Conservation (phyloP, 92 coral and sea anemone species). For the Galaxea fascicularis region DNA sequence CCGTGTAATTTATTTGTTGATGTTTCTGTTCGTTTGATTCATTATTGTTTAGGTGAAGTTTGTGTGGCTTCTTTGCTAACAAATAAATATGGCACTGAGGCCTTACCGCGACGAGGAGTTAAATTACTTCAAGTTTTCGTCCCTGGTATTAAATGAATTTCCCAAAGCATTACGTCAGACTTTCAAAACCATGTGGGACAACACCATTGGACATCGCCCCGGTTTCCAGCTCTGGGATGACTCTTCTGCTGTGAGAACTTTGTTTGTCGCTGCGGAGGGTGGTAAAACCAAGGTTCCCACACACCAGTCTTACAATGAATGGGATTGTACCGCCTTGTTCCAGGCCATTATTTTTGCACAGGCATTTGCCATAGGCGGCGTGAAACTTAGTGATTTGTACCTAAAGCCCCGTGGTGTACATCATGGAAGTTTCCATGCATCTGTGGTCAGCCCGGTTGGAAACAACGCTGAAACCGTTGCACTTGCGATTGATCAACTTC, state of each 20-base stretch:
- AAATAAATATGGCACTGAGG: background rate
- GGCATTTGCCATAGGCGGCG: background rate
- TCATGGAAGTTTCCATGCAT: constrained; percentile 31
- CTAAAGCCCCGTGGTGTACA: constrained; percentile 8
- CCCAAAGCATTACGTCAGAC: constrained; percentile 49
- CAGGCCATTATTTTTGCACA: constrained; percentile 32
- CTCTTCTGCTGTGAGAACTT: constrained; percentile 53
- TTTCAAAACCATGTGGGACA: constrained; percentile 68
- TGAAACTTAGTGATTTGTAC: constrained; percentile 38
- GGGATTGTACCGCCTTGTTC: constrained; percentile 48
- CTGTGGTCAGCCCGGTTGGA: constrained; percentile 34
- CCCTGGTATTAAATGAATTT: constrained; percentile 65
- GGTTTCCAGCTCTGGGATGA: constrained; percentile 71
- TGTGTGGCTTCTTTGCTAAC: background rate
- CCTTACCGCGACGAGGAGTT: constrained; percentile 36
- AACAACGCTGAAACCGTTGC: constrained; percentile 47
- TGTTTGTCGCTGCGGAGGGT: constrained; percentile 26
- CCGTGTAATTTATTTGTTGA: too few relatives aligned
- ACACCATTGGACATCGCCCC: constrained; percentile 37
- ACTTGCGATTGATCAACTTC: constrained; percentile 65
- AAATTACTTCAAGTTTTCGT: constrained; percentile 61
- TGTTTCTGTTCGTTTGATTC: too few relatives aligned
- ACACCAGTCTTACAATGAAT: constrained; percentile 31
- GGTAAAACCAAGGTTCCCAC: background rate
- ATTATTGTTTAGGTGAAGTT: too few relatives aligned